Evolutionary conservation across 2,797 vertebrate genomes (phyloP).

Genomic region (Crenuchus spilurus): DNA sequence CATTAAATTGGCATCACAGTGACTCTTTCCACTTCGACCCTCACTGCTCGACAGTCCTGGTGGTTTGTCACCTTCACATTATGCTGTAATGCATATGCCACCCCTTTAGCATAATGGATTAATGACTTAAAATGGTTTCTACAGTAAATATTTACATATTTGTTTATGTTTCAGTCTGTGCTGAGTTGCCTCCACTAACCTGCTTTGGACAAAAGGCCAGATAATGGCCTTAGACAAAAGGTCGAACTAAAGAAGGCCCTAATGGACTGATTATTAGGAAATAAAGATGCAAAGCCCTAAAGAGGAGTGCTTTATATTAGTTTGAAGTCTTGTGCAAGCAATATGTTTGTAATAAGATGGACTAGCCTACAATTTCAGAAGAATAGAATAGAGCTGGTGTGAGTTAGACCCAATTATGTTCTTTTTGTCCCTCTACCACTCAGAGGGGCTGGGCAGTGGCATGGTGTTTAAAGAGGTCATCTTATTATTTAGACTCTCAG

Average conservation of each 20-base stretch:
- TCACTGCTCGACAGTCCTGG: too few relatives aligned
- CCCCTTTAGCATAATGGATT: too few relatives aligned
- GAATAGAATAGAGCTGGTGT: conserved; percentile 6
- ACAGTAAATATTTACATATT: neutral
- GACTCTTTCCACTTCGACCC: too few relatives aligned
- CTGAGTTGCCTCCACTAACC: neutral
- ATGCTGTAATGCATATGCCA: too few relatives aligned
- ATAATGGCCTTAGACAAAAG: too few relatives aligned
- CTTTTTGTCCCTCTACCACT: conserved; percentile 15
- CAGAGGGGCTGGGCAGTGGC: conserved; percentile 21
- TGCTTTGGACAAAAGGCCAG: neutral
- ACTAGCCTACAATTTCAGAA: conserved; percentile 1
- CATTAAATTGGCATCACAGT: too few relatives aligned
- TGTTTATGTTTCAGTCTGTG: neutral
- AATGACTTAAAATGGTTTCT: neutral
- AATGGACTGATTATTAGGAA: neutral
- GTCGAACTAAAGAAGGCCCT: neutral
- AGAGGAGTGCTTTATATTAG: neutral
- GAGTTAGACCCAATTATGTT: conserved; percentile 27
- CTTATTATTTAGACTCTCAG: conserved; percentile 41
- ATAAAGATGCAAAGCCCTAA: neutral
- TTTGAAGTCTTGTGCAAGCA: neutral
- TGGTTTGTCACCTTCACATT: too few relatives aligned
- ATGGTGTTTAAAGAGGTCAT: conserved; percentile 39
- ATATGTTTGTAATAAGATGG: neutral